Evolutionary conservation across 2,113 vertebrate genomes (phyloP).

Genomic region (Ceuthmochares aereus): DNA sequence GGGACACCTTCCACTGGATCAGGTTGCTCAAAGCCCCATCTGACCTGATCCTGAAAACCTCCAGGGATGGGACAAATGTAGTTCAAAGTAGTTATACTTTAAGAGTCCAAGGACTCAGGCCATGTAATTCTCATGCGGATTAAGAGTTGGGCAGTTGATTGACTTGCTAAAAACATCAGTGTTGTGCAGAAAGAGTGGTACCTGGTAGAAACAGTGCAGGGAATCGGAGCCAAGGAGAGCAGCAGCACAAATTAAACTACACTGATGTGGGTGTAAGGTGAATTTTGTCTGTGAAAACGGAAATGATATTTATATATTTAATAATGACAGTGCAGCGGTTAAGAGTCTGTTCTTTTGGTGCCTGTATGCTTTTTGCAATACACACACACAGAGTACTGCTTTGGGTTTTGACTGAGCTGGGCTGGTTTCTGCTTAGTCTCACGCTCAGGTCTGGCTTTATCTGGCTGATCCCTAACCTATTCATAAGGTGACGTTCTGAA

Average conservation of each 20-base stretch:
- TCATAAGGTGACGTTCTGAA: background rate
- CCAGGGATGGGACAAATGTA: background rate
- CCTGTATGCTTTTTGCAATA: background rate
- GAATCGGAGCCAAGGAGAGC: background rate
- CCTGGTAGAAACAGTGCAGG: background rate
- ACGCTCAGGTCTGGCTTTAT: background rate
- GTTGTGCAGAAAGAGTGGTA: background rate
- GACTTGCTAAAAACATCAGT: background rate
- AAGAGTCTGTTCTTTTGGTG: background rate
- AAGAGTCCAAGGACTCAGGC: background rate
- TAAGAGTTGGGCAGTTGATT: background rate
- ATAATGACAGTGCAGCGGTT: background rate
- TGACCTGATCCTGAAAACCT: too few species aligned
- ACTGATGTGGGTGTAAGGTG: background rate
- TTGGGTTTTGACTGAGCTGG: background rate
- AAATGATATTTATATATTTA: rapidly evolving
- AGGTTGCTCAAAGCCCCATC: too few species aligned
- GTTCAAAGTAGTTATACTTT: background rate
- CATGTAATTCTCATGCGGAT: background rate
- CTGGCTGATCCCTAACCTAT: background rate
- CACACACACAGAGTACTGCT: rapidly evolving
- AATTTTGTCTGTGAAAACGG: background rate
- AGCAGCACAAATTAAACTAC: background rate
- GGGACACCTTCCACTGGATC: too few species aligned
- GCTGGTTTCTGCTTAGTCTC: background rate